phyloP scores from a whole-genome alignment of 2,797 vertebrate species.

The Prionace glauca region DNA sequence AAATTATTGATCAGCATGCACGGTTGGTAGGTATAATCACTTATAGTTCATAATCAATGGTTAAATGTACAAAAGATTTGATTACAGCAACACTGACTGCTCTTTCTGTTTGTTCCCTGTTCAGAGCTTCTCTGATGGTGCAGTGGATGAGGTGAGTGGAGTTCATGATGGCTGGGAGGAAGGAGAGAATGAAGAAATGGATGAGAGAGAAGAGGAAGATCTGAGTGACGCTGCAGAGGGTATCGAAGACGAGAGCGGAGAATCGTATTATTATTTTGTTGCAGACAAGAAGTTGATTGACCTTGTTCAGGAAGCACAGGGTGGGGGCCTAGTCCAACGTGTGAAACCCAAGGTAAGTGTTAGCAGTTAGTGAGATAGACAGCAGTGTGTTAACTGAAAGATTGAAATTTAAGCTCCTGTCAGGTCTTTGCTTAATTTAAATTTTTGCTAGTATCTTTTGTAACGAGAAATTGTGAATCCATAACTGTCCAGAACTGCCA shows the following conservation, averaged over 20 bases:
- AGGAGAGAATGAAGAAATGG: constrained; percentile 34
- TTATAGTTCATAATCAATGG: not conserved
- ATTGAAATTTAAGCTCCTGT: not conserved
- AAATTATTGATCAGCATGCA: not conserved
- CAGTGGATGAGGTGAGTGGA: constrained; percentile 29
- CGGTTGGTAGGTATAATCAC: not conserved
- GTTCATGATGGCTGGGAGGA: constrained; percentile 25
- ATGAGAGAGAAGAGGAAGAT: constrained; percentile 28
- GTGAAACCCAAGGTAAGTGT: constrained; percentile 31
- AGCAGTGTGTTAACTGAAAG: not conserved
- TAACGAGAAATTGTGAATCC: not conserved
- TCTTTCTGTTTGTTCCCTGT: not conserved
- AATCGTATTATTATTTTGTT: constrained; percentile 38
- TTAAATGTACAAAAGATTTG: not conserved
- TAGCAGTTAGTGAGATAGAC: not conserved
- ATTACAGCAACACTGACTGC: not conserved
- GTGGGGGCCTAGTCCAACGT: not conserved
- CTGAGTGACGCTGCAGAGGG: constrained; percentile 16
- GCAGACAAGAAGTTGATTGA: constrained; percentile 16
- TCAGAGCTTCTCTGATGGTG: constrained; percentile 36
- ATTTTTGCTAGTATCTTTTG: not conserved
- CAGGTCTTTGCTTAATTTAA: not conserved
- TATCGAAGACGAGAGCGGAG: constrained; percentile 4
- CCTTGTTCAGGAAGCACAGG: constrained; percentile 27
- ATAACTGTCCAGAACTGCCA: not conserved